phyloP scores from a whole-genome alignment of 2,797 vertebrate species.

The Diplodus puntazzo region DNA sequence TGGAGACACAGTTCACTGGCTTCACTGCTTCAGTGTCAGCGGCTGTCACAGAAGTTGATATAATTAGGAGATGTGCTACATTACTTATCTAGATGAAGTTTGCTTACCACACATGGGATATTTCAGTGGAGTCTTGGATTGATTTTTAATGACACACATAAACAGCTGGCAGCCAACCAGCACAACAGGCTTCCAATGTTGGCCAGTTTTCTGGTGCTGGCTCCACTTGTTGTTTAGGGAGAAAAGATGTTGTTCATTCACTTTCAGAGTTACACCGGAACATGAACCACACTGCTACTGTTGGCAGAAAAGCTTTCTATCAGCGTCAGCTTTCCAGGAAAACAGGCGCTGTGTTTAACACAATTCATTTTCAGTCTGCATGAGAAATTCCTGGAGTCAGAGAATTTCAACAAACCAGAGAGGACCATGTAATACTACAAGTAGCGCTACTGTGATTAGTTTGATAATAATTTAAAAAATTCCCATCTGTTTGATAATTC shows the following conservation, averaged over 20 bases:
- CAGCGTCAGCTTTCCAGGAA: slow-evolving; percentile 32
- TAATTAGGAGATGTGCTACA: not conserved
- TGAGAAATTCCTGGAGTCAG: not conserved
- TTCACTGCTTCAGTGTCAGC: slow-evolving; percentile 44
- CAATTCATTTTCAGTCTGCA: slow-evolving; percentile 5
- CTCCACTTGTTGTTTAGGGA: slow-evolving; percentile 48
- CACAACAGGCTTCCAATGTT: slow-evolving; percentile 25
- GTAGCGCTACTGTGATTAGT: too few species aligned
- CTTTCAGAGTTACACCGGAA: slow-evolving; percentile 50
- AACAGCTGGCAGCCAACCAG: slow-evolving; percentile 54
- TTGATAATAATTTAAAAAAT: too few species aligned
- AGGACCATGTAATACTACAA: not conserved
- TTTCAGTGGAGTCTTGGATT: slow-evolving; percentile 10
- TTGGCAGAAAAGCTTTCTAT: slow-evolving; percentile 47
- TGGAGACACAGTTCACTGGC: slow-evolving; percentile 38
- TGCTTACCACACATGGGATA: slow-evolving; percentile 4
- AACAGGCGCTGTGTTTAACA: slow-evolving; percentile 9
- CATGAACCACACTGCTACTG: slow-evolving; percentile 56
- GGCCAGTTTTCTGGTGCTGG: slow-evolving; percentile 39
- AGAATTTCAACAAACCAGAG: not conserved
- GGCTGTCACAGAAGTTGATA: slow-evolving; percentile 37
- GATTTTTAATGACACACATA: slow-evolving; percentile 33
- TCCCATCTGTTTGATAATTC: too few species aligned
- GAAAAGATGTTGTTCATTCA: slow-evolving; percentile 54
- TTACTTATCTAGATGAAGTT: slow-evolving; percentile 8